Evolutionary conservation across 2,113 vertebrate genomes (phyloP), one percentile per base, ranked within the genome.

Genomic region (Opisthocomus hoazin): DNA sequence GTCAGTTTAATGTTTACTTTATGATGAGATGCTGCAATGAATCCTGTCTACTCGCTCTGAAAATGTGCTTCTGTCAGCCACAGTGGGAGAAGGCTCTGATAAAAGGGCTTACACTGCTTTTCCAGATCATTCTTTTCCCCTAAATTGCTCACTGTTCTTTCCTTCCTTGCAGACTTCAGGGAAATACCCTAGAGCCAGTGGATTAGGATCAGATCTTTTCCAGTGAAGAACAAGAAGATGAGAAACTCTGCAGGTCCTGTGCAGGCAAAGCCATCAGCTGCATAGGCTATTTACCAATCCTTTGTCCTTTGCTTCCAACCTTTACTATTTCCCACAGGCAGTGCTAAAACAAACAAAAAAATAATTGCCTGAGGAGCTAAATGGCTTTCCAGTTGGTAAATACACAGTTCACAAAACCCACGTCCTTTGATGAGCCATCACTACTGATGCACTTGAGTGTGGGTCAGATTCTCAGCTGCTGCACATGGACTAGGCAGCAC

Each of bases 401-500:
- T 12, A 56, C 0, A 7, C 32, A 78, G 39, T 45, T 43, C 56
- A 43, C 46, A 78, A 70, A 84, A 15, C 4, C 68, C 15, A 5
- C 14, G 9, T 41, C 26, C 8, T 70, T 56, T 70, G 4, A 8
- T 84, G 60, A 56, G 34, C n/a, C 7, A 5, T 23, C 24, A 21
- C 2, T 20, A 29, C 15, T 53, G 54, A 21, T 0, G 4, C 34
- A 37, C 27, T 26, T 19, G 39, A 41, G 14, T 1, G 7, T 27
- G 48, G 30, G 17, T 79, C 65, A 54, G 71, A 37, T 16, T 41
- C 50, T 70, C 64, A 70, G 26, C 34, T 56, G 43, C 16, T 76
- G 16, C 14, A 61, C 75, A 64, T 1, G 6, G 48, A 20, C 51
- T 34, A n/a, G n/a, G 36, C 0, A 0, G 30, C 46, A 56, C 1